These are phyloP conservation scores for Morone saxatilis DNA, from an alignment of 2,113 vertebrate genomes.

Conservation along the genomic window DNA sequence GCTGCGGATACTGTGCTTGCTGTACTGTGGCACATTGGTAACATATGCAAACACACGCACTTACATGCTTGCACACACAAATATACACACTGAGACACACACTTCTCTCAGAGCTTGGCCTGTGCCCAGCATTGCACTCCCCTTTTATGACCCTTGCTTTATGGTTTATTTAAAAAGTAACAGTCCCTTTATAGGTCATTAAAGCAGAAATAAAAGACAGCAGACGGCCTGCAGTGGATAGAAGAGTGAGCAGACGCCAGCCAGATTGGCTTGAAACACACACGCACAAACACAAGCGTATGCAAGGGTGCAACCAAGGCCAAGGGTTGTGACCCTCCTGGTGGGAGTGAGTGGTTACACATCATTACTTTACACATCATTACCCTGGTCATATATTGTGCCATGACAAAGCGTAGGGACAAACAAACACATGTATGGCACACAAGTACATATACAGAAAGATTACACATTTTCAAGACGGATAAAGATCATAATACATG, in stretches of 20 bases:
- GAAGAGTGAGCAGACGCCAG: constrained; percentile 74
- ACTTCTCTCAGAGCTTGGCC: constrained; percentile 74
- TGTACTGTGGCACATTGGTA: constrained; percentile 39
- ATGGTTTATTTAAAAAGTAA: constrained; percentile 88
- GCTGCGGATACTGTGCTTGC: constrained; percentile 39
- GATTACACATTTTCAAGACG: constrained; percentile 19
- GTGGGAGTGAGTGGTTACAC: constrained; percentile 42
- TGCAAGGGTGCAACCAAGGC: constrained; percentile 65
- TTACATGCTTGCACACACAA: constrained; percentile 46
- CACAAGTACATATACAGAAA: constrained; percentile 1
- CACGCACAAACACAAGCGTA: constrained; percentile 27
- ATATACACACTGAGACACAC: constrained; percentile 43
- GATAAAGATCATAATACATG: constrained; percentile 21
- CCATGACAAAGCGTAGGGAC: neutral
- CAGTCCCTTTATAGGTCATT: constrained; percentile 87
- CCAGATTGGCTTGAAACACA: constrained; percentile 67
- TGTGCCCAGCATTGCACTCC: constrained; percentile 78
- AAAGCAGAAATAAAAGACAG: constrained; percentile 84
- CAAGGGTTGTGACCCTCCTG: constrained; percentile 65
- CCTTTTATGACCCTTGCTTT: constrained; percentile 84
- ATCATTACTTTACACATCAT: constrained; percentile 62
- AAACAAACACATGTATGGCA: constrained; percentile 18
- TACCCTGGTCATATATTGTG: constrained; percentile 24
- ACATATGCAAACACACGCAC: constrained; percentile 85
- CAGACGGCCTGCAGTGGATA: constrained; percentile 75